Evolutionary conservation across 2,888 invertebrate genomes (phyloP).

Genomic region (Bembecia ichneumoniformis): DNA sequence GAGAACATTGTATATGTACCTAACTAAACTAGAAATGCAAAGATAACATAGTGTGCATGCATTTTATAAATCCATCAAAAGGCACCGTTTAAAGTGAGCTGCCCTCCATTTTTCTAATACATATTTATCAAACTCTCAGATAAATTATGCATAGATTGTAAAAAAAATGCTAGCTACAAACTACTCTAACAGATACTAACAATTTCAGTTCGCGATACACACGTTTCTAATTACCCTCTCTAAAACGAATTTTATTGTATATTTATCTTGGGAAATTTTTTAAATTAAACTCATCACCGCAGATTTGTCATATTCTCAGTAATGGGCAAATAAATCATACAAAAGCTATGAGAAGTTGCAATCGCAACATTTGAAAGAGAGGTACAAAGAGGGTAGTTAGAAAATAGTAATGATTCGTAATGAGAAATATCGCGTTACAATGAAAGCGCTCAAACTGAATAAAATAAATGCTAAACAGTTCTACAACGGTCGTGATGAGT

Average conservation of each 20-base stretch:
- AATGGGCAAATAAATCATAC: too few species aligned
- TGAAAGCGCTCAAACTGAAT: too few species aligned
- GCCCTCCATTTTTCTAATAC: slow-evolving; percentile 36
- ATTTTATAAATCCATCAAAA: slow-evolving; percentile 37
- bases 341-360: too few species aligned
- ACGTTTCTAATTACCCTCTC: too few species aligned
- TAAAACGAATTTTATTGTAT: too few species aligned
- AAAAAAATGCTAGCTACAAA: slow-evolving; percentile 27
- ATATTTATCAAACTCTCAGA: slow-evolving; percentile 56
- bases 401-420: too few species aligned
- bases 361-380: too few species aligned
- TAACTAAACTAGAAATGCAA: slow-evolving; percentile 69
- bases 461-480: neutral
- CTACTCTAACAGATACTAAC: slow-evolving; percentile 48
- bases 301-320: too few species aligned
- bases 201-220: slow-evolving; percentile 22
- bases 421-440: too few species aligned
- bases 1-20: slow-evolving; percentile 39
- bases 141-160: slow-evolving; percentile 59
- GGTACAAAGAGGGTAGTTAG: too few species aligned
- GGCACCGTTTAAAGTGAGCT: slow-evolving; percentile 46
- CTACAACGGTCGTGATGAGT: slow-evolving; percentile 27
- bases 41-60: slow-evolving; percentile 56
- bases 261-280: too few species aligned
- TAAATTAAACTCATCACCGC: too few species aligned